Conservation (phyloP, 1,140 invertebrate species). For the Drosophila varians region DNA sequence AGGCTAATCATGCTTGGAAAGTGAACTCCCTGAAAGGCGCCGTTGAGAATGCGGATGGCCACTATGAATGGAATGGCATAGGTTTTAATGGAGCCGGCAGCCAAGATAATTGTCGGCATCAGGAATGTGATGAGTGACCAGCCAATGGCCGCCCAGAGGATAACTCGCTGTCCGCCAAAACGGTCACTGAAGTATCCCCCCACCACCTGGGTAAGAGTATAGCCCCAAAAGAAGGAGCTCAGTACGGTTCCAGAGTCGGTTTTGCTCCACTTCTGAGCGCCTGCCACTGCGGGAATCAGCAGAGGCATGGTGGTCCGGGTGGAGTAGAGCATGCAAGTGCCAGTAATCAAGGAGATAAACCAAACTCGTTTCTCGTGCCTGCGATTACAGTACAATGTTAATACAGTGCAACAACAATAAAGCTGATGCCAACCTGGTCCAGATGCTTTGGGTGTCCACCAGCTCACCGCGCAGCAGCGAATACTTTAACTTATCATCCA, state of each 20-base stretch:
- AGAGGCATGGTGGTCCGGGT: constrained; percentile 89
- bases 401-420: not conserved
- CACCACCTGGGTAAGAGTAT: constrained; percentile 89
- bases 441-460: constrained; percentile 78
- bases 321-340: constrained; percentile 88
- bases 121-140: constrained; percentile 89
- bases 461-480: constrained; percentile 77
- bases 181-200: constrained; percentile 89
- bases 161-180: constrained; percentile 88
- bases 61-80: constrained; percentile 87
- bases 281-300: constrained; percentile 87
- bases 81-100: constrained; percentile 84
- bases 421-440: constrained; percentile 64
- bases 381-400: constrained; percentile 17
- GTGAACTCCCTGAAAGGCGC: constrained; percentile 89
- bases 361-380: constrained; percentile 86
- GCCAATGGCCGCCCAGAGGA: constrained; percentile 87
- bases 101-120: constrained; percentile 87
- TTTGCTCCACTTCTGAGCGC: constrained; percentile 89
- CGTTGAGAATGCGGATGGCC: constrained; percentile 87
- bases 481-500: constrained; percentile 83
- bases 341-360: constrained; percentile 87
- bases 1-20: constrained; percentile 90
- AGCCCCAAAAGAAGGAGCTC: constrained; percentile 92
- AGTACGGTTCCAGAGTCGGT: constrained; percentile 89